Conservation (phyloP, 2,113 vertebrate species). For the Bufo bufo region DNA sequence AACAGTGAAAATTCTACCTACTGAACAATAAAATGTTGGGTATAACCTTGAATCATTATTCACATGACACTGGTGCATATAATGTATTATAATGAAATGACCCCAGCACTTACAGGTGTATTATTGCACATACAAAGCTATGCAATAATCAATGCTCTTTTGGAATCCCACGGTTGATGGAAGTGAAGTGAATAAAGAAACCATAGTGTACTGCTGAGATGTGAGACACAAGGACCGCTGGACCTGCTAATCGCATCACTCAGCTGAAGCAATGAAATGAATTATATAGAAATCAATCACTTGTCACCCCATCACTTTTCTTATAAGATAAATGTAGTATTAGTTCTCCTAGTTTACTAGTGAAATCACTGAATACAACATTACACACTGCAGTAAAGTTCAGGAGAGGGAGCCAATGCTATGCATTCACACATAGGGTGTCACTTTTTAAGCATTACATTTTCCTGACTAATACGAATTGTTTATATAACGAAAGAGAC, state of each 20-base stretch:
- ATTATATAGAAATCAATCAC: not conserved
- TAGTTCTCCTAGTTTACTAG: not conserved
- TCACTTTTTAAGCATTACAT: fast-evolving
- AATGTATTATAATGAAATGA: no score
- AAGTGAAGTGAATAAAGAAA: not conserved
- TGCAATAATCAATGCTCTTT: not conserved
- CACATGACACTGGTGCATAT: no score
- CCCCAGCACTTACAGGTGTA: no score
- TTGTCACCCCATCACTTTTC: not conserved
- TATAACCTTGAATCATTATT: no score
- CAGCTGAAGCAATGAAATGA: not conserved
- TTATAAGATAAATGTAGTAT: not conserved
- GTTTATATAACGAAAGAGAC: conserved; percentile 33
- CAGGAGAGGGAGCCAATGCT: conserved; percentile 32
- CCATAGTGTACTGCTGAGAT: not conserved
- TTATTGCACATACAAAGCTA: not conserved
- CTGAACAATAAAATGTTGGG: no score
- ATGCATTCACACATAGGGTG: conserved; percentile 12
- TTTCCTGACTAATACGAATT: conserved; percentile 36
- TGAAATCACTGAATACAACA: not conserved
- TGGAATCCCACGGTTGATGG: not conserved
- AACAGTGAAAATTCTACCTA: no score
- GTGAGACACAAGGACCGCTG: not conserved
- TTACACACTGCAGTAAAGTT: not conserved
- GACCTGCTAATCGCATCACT: not conserved